These are phyloP conservation scores for Panopea generosa DNA, from an alignment of 2,888 invertebrate species.

Conservation along the genomic window DNA sequence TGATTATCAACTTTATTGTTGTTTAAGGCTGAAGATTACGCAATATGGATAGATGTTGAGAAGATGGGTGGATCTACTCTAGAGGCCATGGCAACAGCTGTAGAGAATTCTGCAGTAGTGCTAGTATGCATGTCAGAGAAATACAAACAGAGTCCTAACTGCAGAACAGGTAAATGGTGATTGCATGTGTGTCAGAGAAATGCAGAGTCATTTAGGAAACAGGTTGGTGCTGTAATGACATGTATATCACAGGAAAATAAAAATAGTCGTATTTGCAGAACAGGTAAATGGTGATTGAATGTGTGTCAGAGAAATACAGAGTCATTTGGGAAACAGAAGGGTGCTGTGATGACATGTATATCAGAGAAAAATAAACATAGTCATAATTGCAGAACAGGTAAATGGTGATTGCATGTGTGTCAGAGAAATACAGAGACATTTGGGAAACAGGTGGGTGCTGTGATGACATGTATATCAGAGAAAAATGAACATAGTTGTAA, in stretches of 20 bases:
- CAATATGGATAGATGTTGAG: slow-evolving; percentile 83
- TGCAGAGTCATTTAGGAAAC: too few species aligned
- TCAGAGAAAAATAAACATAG: slow-evolving; percentile 76
- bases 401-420: slow-evolving; percentile 82
- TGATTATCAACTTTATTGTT: too few species aligned
- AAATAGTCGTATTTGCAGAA: slow-evolving; percentile 78
- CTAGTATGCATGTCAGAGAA: slow-evolving; percentile 82
- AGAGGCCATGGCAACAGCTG: slow-evolving; percentile 82
- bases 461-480: not conserved
- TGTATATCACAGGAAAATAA: slow-evolving; percentile 59
- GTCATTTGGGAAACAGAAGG: slow-evolving; percentile 81
- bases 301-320: slow-evolving; percentile 83
- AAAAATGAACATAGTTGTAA: slow-evolving; percentile 82
- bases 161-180: slow-evolving; percentile 73
- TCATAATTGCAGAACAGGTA: slow-evolving; percentile 77
- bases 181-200: slow-evolving; percentile 82
- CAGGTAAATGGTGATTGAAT: slow-evolving; percentile 80
- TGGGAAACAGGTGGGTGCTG: slow-evolving; percentile 76
- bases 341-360: not conserved
- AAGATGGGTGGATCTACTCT: slow-evolving; percentile 82
- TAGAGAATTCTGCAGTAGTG: slow-evolving; percentile 81
- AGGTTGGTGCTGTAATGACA: slow-evolving; percentile 67
- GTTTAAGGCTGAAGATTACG: slow-evolving; percentile 73
- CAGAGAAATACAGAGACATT: slow-evolving; percentile 82
- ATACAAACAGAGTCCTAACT: slow-evolving; percentile 83